Evolutionary conservation across 2,113 vertebrate genomes (phyloP), one percentile per base, ranked within the genome.

Genomic region (Corythoichthys intestinalis): DNA sequence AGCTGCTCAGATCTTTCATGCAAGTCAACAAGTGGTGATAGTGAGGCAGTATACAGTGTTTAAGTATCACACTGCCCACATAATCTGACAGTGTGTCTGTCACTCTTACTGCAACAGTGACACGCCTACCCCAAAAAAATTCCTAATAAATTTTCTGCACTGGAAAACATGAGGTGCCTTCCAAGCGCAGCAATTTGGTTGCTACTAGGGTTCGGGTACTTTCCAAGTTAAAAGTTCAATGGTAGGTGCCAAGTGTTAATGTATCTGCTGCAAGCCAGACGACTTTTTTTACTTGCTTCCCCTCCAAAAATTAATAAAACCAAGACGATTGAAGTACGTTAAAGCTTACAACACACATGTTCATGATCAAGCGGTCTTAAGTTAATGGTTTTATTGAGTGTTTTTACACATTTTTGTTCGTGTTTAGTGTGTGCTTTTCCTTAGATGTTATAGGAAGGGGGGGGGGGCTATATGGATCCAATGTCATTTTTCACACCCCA

Each of bases 1-100:
- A 89, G 89, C 88, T 89, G 88, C 81, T 85, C 75, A 81, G 86
- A 86, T 88, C 88, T 85, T 88, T 89, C 87, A 89, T 77, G 86
- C 85, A 88, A 89, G 83, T 87, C 84, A 88, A 81, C 83, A 81
- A 87, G 84, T 84, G 77, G 74, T 53, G 77, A 79, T 81, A 64
- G 76, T 49, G 66, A 73, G 50, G 71, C 50, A 41, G 65, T 17
- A 9, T 47, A 47, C 12, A 63, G 58, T 75, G 75, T 71, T 66
- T 17, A 53, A 63, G 57, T 61, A 73, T 72, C 81, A 70, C 71
- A 56, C 60, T 76, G 64, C 53, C 9, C 53, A 56, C 53, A 28
- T 39, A 61, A n/a, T 41, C 59, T 41, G 59, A n/a, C 60, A 46
- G 60, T 12, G 41, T 63, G 41, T 46, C 28, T 39, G 10, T 47